A percentile compares a stretch with the other conserved stretches of the same genome.
These are phyloP conservation scores for Salarias fasciatus DNA, from an alignment of 2,797 vertebrate genomes.

Conservation along the genomic window DNA sequence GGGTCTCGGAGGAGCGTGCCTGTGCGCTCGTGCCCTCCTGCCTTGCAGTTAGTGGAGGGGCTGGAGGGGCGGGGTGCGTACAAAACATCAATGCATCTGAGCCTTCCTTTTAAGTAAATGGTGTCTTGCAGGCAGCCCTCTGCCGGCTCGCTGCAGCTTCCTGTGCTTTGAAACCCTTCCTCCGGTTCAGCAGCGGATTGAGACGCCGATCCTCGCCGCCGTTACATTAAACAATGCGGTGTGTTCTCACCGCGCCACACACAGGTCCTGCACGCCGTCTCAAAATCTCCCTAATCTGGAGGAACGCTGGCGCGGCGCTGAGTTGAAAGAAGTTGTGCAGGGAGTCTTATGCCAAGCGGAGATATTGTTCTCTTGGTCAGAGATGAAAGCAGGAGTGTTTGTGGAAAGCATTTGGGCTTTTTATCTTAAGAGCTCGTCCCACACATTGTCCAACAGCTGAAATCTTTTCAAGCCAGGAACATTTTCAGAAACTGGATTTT, in stretches of 20 bases:
- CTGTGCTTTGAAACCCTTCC: slow-evolving; percentile 86
- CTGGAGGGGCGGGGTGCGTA: slow-evolving; percentile 63
- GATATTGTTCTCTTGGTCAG: slow-evolving; percentile 77
- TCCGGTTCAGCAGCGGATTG: slow-evolving; percentile 75
- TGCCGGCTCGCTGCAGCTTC: slow-evolving; percentile 84
- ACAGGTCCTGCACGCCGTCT: slow-evolving; percentile 13
- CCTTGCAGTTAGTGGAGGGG: slow-evolving; percentile 77
- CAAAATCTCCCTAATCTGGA: slow-evolving; percentile 37
- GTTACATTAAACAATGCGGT: slow-evolving; percentile 50
- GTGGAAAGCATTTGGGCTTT: slow-evolving; percentile 76
- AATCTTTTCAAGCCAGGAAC: slow-evolving; percentile 69
- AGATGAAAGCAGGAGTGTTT: slow-evolving; percentile 79
- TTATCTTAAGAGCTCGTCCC: slow-evolving; percentile 72
- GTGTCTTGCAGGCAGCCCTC: slow-evolving; percentile 85
- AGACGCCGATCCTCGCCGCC: slow-evolving; percentile 68
- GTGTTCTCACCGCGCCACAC: slow-evolving; percentile 24
- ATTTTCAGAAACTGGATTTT: slow-evolving; percentile 67
- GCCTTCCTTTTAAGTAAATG: slow-evolving; percentile 80
- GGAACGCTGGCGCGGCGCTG: slow-evolving; percentile 36
- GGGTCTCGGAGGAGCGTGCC: slow-evolving; percentile 71
- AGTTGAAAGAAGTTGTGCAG: slow-evolving; percentile 56
- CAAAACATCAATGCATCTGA: slow-evolving; percentile 79
- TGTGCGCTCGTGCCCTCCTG: slow-evolving; percentile 78
- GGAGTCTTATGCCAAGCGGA: slow-evolving; percentile 60
- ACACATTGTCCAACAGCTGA: slow-evolving; percentile 79